Conservation (phyloP, 2,113 vertebrate species). For the Canis aureus region DNA sequence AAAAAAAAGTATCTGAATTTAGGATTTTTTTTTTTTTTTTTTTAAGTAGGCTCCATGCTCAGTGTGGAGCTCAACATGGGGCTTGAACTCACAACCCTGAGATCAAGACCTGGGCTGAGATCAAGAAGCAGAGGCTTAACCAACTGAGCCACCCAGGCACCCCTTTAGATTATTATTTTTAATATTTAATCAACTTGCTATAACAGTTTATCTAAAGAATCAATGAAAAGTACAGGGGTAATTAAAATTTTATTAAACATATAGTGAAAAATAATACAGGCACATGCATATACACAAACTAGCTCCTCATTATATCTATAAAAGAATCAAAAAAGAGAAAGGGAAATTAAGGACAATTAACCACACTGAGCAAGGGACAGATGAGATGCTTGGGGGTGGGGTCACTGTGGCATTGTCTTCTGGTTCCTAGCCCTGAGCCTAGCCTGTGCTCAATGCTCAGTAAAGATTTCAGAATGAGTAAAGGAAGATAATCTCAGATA, state of each 20-base stretch:
- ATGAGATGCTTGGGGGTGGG: neutral
- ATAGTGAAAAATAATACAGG: neutral
- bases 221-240: constrained; percentile 3
- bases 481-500: neutral
- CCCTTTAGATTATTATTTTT: neutral
- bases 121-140: neutral
- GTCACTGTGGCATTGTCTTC: neutral
- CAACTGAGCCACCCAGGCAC: neutral
- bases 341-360: neutral
- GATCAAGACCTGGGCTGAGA: neutral
- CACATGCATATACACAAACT: neutral
- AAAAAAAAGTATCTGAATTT: neutral
- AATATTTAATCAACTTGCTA: constrained; percentile 27
- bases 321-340: neutral
- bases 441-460: neutral
- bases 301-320: neutral
- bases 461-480: neutral
- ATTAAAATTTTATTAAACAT: neutral
- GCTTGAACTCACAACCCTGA: neutral
- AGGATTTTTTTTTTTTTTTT: neutral
- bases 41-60: neutral
- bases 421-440: neutral
- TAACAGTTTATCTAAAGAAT: neutral
- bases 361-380: neutral
- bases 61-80: neutral